Conservation (phyloP, 2,888 invertebrate species). For the Gonocerus acuteangulatus region DNA sequence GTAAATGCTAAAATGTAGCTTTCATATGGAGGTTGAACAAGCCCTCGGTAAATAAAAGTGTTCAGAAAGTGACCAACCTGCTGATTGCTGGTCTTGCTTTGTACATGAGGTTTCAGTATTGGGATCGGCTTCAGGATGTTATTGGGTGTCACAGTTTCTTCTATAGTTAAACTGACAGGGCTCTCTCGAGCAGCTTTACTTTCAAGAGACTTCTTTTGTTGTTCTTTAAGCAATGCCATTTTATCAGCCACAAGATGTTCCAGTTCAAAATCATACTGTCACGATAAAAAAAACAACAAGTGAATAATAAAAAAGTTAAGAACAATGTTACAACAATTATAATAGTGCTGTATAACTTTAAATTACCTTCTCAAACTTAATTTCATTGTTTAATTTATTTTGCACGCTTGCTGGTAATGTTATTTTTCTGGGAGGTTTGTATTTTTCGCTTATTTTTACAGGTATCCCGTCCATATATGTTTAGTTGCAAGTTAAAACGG, state of each 20-base stretch:
- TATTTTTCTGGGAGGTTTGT: constrained; percentile 68
- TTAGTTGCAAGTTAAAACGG: neutral
- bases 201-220: constrained; percentile 5
- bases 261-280: constrained; percentile 65
- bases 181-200: constrained; percentile 2
- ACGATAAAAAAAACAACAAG: constrained; percentile 27
- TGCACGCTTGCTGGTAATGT: constrained; percentile 53
- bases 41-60: too few species aligned
- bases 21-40: too few species aligned
- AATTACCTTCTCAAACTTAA: constrained; percentile 38
- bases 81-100: neutral
- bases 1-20: too few species aligned
- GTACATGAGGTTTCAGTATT: constrained; percentile 5
- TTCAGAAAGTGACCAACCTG: constrained; percentile 11
- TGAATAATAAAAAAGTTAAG: constrained; percentile 8
- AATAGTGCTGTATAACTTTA: constrained; percentile 6
- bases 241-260: constrained; percentile 65
- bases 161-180: neutral
- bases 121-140: constrained; percentile 30
- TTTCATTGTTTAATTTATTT: constrained; percentile 44
- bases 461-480: constrained; percentile 67
- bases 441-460: constrained; percentile 81
- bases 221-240: constrained; percentile 43
- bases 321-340: neutral
- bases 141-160: constrained; percentile 2